Conservation (phyloP, 1,140 invertebrate genomes). For the silkworm (Bombyx mori) region DNA sequence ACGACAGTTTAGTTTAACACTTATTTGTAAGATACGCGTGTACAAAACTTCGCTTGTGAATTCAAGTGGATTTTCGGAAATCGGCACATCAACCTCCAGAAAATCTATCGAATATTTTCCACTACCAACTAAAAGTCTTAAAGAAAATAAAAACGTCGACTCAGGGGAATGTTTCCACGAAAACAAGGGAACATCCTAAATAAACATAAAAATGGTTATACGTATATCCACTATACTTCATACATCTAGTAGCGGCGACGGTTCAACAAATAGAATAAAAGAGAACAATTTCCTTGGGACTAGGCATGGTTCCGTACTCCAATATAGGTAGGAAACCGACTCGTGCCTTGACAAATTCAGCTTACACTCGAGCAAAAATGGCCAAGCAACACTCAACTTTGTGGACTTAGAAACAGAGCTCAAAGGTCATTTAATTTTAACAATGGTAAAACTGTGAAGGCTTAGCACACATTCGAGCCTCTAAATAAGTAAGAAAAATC, state of each 20-base stretch:
- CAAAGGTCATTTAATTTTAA: constrained; percentile 1
- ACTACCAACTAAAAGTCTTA: too few relatives aligned
- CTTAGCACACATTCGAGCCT: constrained; percentile 13
- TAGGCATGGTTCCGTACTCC: constrained; percentile 24
- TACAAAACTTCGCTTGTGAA: too few relatives aligned
- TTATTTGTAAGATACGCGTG: too few relatives aligned
- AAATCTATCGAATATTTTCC: too few relatives aligned
- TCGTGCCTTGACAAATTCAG: constrained; percentile 15
- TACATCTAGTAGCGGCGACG: constrained; percentile 16
- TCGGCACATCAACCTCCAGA: too few relatives aligned
- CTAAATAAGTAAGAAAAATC: constrained; percentile 31
- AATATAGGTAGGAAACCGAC: constrained; percentile 17
- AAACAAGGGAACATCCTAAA: too few relatives aligned
- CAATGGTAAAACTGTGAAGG: background rate
- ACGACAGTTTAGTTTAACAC: too few relatives aligned
- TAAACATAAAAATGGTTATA: too few relatives aligned
- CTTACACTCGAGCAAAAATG: constrained; percentile 3
- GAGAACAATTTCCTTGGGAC: constrained; percentile 28
- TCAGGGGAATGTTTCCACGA: too few relatives aligned
- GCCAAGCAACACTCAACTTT: constrained; percentile 5
- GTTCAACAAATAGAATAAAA: constrained; percentile 31
- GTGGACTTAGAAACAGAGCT: background rate
- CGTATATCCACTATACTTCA: constrained; percentile 9
- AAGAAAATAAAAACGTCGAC: too few relatives aligned
- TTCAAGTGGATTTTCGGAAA: too few relatives aligned